Percentiles rank a stretch among this genome's conserved stretches.
Evolutionary conservation across 2,888 invertebrate species (phyloP).

Genomic region (Hoplodrina ambigua): DNA sequence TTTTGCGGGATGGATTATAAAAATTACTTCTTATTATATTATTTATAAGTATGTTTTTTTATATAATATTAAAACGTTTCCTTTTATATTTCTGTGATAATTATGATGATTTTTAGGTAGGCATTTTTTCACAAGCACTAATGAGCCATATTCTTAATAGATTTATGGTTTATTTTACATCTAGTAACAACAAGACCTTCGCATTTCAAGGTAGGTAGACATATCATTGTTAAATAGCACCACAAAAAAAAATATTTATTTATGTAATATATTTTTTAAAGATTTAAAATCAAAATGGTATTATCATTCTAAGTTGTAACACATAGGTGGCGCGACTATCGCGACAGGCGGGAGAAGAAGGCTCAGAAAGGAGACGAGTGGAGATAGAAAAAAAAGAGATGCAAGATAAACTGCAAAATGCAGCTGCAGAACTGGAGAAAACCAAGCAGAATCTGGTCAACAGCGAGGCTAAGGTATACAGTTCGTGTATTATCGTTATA

Average conservation of each 20-base stretch:
- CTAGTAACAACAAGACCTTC: not conserved
- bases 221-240: not conserved
- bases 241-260: not conserved
- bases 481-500: constrained; percentile 6
- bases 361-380: constrained; percentile 94
- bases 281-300: not conserved
- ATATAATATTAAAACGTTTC: no score
- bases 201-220: constrained; percentile 44
- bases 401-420: constrained; percentile 91
- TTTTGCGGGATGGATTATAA: not conserved
- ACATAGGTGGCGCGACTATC: constrained; percentile 94
- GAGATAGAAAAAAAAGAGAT: constrained; percentile 92
- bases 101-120: no score
- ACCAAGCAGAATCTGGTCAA: constrained; percentile 92
- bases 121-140: no score
- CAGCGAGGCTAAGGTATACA: constrained; percentile 92
- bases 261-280: not conserved
- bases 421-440: constrained; percentile 92
- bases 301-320: constrained; percentile 63
- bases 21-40: no score
- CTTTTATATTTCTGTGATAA: no score
- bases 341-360: constrained; percentile 96
- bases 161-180: not conserved
- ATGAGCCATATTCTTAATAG: not conserved
- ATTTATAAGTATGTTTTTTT: no score